Evolutionary conservation across 2,113 vertebrate species (phyloP).

Genomic region (Gadus chalcogrammus): DNA sequence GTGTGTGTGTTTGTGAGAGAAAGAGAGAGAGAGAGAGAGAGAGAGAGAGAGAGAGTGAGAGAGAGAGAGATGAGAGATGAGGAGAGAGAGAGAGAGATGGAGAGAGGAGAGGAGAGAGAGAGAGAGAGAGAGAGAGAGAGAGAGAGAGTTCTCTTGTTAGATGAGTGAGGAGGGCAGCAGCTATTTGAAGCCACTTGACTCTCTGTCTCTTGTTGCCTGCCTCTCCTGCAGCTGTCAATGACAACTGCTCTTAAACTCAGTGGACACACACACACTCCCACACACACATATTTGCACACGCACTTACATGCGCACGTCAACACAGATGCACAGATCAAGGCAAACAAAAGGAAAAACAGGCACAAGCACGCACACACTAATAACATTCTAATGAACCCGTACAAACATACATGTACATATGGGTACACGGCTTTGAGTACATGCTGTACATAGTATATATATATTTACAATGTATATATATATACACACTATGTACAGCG

Average conservation of each 20-base stretch:
- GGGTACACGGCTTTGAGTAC: slow-evolving; percentile 54
- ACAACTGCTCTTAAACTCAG: slow-evolving; percentile 87
- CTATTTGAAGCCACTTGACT: slow-evolving; percentile 84
- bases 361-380: background rate
- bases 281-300: background rate
- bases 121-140: slow-evolving; percentile 15
- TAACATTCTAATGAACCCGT: no score
- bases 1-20: no score
- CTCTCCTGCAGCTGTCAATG: slow-evolving; percentile 84
- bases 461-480: no score
- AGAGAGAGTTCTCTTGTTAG: slow-evolving; percentile 20
- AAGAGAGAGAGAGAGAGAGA: background rate
- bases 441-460: background rate
- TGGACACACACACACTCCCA: slow-evolving; percentile 58
- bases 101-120: slow-evolving; percentile 12
- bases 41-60: slow-evolving; percentile 14
- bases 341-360: background rate
- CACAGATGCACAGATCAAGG: background rate
- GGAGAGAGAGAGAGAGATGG: slow-evolving; percentile 49
- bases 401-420: slow-evolving; percentile 21
- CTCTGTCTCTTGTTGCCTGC: slow-evolving; percentile 61
- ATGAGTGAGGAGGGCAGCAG: slow-evolving; percentile 78
- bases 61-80: slow-evolving; percentile 59
- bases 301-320: background rate
- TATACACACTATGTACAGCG: no score